Evolutionary conservation across 2,113 vertebrate species (phyloP).

Genomic region (Phalacrocorax pelagicus): DNA sequence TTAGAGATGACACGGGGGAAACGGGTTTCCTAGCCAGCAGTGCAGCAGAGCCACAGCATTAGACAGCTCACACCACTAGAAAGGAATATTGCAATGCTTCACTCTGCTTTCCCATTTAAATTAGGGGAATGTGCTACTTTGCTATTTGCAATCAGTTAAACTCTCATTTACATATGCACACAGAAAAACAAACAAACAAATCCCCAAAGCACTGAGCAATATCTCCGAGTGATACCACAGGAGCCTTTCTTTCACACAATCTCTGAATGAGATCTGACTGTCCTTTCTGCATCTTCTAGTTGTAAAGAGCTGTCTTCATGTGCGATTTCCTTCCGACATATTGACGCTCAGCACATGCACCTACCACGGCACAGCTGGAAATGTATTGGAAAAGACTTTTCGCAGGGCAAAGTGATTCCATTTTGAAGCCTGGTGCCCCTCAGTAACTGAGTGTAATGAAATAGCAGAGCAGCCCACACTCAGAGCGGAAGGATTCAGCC

Average conservation of each 20-base stretch:
- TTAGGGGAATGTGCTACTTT: neutral
- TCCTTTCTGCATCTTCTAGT: neutral
- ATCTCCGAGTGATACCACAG: neutral
- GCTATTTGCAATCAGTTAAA: neutral
- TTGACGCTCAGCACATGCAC: neutral
- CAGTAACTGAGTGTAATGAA: neutral
- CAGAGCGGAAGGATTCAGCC: neutral
- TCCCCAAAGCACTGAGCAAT: neutral
- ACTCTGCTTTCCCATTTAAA: neutral
- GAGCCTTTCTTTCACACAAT: neutral
- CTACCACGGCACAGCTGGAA: neutral
- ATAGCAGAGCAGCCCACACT: neutral
- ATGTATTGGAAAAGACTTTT: neutral
- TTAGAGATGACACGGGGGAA: fast-evolving
- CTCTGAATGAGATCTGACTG: neutral
- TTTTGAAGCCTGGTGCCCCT: neutral
- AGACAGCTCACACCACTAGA: neutral
- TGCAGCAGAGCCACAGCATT: fast-evolving
- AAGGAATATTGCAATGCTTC: neutral
- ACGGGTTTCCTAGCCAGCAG: fast-evolving
- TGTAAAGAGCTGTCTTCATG: neutral
- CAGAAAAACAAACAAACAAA: neutral
- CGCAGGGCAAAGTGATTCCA: neutral
- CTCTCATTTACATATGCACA: neutral
- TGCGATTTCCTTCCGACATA: neutral